A percentile compares a stretch with the other conserved stretches of the same genome.
phyloP scores from a whole-genome alignment of 2,113 vertebrate genomes.

The Hemiprocne comata region DNA sequence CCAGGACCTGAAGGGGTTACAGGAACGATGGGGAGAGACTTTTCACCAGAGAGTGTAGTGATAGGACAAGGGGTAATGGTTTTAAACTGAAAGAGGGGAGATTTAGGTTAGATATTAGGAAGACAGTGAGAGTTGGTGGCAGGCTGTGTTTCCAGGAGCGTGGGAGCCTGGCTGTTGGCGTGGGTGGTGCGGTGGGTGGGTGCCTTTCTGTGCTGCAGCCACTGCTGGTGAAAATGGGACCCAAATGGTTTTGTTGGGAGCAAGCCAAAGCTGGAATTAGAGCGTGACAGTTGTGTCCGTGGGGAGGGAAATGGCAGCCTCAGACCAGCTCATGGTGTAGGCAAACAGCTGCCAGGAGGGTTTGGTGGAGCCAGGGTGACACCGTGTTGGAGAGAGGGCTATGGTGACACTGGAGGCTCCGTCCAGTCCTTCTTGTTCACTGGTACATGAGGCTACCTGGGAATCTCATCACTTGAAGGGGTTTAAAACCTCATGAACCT shows the following conservation, averaged over 20 bases:
- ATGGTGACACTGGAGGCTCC: not conserved
- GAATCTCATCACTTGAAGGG: not conserved
- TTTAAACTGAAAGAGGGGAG: no score
- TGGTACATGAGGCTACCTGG: fast-evolving
- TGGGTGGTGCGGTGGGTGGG: fast-evolving
- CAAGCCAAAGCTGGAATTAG: not conserved
- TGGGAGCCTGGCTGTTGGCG: fast-evolving
- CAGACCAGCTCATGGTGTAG: not conserved
- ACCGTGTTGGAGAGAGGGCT: not conserved
- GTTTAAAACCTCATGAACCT: not conserved
- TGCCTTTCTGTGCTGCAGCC: not conserved
- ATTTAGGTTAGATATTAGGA: no score
- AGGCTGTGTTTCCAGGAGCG: not conserved
- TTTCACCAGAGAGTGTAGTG: no score
- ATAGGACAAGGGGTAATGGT: no score
- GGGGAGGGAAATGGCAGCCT: not conserved
- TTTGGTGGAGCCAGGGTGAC: not conserved
- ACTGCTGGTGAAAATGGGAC: not conserved
- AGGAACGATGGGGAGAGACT: no score
- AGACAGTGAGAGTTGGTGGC: fast-evolving
- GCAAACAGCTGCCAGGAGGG: not conserved
- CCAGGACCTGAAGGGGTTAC: not conserved
- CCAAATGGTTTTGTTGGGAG: not conserved
- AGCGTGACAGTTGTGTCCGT: not conserved
- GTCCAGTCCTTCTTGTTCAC: not conserved